These are phyloP conservation scores for Tragelaphus buxtoni DNA, from an alignment of 2,113 vertebrate species.

Conservation along the genomic window DNA sequence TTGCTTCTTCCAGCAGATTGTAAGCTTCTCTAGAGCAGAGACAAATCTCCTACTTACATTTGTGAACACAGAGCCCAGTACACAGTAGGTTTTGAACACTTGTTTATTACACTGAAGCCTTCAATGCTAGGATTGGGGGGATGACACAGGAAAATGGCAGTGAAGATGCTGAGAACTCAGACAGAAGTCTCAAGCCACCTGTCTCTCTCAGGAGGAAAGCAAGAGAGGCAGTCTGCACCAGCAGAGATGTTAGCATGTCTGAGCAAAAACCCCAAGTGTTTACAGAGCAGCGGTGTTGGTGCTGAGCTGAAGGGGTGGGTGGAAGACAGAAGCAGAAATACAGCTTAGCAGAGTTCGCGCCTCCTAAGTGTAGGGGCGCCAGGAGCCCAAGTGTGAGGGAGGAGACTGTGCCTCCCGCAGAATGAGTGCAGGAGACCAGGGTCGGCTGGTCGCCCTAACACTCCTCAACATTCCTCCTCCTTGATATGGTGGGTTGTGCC, in stretches of 20 bases:
- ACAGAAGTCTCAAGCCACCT: not conserved
- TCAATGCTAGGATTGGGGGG: not conserved
- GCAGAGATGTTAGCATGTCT: not conserved
- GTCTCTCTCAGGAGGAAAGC: not conserved
- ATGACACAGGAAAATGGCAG: not conserved
- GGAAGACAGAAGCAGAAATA: not conserved
- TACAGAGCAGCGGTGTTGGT: not conserved
- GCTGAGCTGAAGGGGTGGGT: not conserved
- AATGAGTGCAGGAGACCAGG: not conserved
- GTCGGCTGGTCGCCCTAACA: not conserved
- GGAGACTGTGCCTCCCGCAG: not conserved
- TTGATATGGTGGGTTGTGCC: conserved; percentile 32
- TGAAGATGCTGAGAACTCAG: not conserved
- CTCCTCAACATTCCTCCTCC: conserved; percentile 67
- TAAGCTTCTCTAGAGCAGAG: too few relatives aligned
- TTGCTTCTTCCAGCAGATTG: too few relatives aligned
- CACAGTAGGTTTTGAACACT: not conserved
- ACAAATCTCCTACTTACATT: too few relatives aligned
- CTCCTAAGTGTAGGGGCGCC: not conserved
- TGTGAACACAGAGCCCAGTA: not conserved
- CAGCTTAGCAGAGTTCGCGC: not conserved
- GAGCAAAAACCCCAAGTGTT: not conserved
- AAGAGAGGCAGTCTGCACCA: not conserved
- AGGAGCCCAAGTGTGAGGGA: not conserved
- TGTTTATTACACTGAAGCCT: not conserved